Percentiles rank a stretch among this genome's conserved stretches.
Evolutionary conservation across 2,797 vertebrate species (phyloP).

Genomic region (Chelon labrosus): DNA sequence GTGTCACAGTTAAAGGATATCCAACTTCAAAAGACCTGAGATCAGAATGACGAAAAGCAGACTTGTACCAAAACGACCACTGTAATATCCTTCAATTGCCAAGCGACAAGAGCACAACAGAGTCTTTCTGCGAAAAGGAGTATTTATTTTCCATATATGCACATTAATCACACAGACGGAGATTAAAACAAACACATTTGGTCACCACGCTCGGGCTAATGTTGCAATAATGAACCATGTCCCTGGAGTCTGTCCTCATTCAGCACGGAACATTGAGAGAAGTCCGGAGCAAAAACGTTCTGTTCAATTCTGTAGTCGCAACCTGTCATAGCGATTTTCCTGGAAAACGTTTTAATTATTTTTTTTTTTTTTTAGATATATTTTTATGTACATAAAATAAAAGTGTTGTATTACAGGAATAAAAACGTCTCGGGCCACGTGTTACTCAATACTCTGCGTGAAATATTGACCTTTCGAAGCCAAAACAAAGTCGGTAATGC

Average conservation of each 20-base stretch:
- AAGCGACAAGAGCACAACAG: conserved; percentile 25
- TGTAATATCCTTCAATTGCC: conserved; percentile 18
- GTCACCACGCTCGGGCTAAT: conserved; percentile 18
- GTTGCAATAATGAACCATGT: conserved; percentile 27
- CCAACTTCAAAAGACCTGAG: conserved; percentile 1
- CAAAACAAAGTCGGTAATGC: conserved; percentile 58
- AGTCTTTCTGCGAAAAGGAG: conserved; percentile 22
- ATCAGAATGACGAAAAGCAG: conserved; percentile 37
- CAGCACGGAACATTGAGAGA: conserved; percentile 25
- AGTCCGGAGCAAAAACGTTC: conserved; percentile 24
- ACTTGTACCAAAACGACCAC: not conserved
- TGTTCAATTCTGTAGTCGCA: conserved; percentile 38
- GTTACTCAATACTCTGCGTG: conserved; percentile 54
- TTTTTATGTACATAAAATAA: conserved; percentile 32
- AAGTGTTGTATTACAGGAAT: conserved; percentile 29
- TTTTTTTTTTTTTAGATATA: conserved; percentile 21
- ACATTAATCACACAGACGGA: conserved; percentile 47
- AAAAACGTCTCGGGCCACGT: conserved; percentile 51
- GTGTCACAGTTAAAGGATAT: conserved; percentile 15
- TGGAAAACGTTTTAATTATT: conserved; percentile 19
- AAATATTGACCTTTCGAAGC: conserved; percentile 54
- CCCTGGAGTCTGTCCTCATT: conserved; percentile 14
- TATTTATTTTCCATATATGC: conserved; percentile 40
- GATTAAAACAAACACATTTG: conserved; percentile 21
- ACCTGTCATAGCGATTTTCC: conserved; percentile 23